Evolutionary conservation across 2,888 invertebrate species (phyloP).

Genomic region (Philopedon plagiatum): DNA sequence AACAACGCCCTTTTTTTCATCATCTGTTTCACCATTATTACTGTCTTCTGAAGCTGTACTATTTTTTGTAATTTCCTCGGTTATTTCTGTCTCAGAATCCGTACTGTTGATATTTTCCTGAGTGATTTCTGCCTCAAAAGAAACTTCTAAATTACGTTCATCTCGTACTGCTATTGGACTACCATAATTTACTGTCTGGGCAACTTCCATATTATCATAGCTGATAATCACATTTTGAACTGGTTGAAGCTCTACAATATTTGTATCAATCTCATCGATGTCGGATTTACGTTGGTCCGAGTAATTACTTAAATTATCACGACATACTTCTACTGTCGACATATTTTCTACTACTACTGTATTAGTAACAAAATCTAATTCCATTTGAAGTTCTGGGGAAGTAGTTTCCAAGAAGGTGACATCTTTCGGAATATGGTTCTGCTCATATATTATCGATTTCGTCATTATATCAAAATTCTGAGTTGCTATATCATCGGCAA

Average conservation of each 20-base stretch:
- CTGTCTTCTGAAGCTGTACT: background rate
- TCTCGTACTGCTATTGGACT: background rate
- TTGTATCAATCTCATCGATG: background rate
- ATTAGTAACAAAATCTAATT: too few species aligned
- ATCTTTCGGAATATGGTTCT: too few species aligned
- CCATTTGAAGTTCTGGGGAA: too few species aligned
- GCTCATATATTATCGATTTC: too few species aligned
- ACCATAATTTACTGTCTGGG: background rate
- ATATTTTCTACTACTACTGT: too few species aligned
- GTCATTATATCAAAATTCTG: too few species aligned
- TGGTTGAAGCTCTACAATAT: too few species aligned
- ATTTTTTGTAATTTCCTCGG: too few species aligned
- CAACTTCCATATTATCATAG: background rate
- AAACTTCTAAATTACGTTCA: background rate
- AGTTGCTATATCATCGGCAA: too few species aligned
- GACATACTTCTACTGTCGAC: too few species aligned
- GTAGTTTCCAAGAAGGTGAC: too few species aligned
- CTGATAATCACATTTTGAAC: slow-evolving; percentile 3
- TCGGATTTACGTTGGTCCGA: slow-evolving; percentile 1
- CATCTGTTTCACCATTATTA: background rate
- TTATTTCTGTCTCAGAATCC: background rate
- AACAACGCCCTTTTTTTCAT: background rate
- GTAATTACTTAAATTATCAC: background rate
- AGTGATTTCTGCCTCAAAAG: slow-evolving; percentile 13
- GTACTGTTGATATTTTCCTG: background rate